Percentiles rank a stretch among this genome's conserved stretches.
Evolutionary conservation across 1,140 invertebrate species (phyloP).

Genomic region (Drosophila ogumai): DNA sequence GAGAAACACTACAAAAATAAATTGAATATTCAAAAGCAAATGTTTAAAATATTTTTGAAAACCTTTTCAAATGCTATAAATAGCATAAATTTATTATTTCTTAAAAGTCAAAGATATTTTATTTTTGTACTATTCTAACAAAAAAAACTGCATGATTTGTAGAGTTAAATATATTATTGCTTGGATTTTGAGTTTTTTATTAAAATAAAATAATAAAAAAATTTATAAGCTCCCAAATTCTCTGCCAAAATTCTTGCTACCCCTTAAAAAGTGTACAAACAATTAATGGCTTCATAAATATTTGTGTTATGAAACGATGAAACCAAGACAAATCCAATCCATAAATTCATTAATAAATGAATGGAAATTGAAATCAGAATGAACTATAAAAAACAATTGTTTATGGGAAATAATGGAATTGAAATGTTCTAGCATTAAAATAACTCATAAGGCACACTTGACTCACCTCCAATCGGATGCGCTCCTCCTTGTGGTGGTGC

Average conservation of each 20-base stretch:
- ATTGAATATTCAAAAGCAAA: neutral
- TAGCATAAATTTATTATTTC: no score
- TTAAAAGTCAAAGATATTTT: no score
- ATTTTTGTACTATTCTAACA: no score
- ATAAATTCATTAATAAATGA: conserved; percentile 56
- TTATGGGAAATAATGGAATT: conserved; percentile 25
- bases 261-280: conserved; percentile 1
- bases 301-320: conserved; percentile 36
- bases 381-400: conserved; percentile 37
- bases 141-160: neutral
- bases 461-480: conserved; percentile 82
- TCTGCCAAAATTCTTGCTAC: neutral
- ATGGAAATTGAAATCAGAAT: conserved; percentile 41
- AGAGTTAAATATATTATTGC: neutral
- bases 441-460: neutral
- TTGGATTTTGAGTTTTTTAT: neutral
- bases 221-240: neutral
- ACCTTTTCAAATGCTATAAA: neutral
- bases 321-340: conserved; percentile 34
- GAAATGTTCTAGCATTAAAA: conserved; percentile 4
- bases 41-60: neutral
- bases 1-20: neutral
- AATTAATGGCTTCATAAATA: conserved; percentile 47
- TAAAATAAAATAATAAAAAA: no score
- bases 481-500: conserved; percentile 78